Base-by-base conservation (phyloP, 2,888 invertebrate genomes). In the Archips xylosteana region DNA sequence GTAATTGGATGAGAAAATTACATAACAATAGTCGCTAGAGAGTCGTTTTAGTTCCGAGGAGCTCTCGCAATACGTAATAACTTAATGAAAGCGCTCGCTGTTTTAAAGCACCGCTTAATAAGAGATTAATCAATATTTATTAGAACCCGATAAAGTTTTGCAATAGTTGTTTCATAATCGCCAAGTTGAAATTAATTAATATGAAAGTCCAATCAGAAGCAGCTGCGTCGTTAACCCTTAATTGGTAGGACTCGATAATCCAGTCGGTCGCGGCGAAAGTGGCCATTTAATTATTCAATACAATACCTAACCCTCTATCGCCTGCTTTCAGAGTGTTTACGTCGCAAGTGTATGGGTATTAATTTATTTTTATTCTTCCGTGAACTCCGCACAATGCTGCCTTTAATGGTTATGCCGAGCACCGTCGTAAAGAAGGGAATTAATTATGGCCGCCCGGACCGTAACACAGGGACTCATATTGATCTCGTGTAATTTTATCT, bases 231-330 rank as follows among this genome's bases (percentile, higher is more conserved):
- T 85, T 85, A 86, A 86, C 83, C 84, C 85, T 83, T 85, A 87
- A 88, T 89, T 87, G 88, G 86, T 83, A 86, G 83, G 82, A 84
- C 83, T 87, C 86, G 86, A 89, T 90, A 90, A 88, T 88, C 84
- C 86, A 77, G 79, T 80, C 80, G 80, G 81, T 82, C 81, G 80
- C 80, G 71, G 80, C 79, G 78, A 77, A 78, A 78, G 74, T 78
- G 79, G 67, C 76, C 82, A 77, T 85, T 90, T 87, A 89, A 90
- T 90, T 90, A 91, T 89, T 89, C 86, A 87, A 78, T 79, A 84
- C 84, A 84, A 85, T 32, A 12, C 84, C 39, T 51, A 65, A 82
- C 79, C 79, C 79, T 77, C 81, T 81, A 86, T 86, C 78, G 80
- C 77, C 78, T 79, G 79, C 79, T 80, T 80, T 78, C 76, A 63